Base-by-base conservation (phyloP, 2,797 vertebrate species). In the Pitangus sulphuratus region DNA sequence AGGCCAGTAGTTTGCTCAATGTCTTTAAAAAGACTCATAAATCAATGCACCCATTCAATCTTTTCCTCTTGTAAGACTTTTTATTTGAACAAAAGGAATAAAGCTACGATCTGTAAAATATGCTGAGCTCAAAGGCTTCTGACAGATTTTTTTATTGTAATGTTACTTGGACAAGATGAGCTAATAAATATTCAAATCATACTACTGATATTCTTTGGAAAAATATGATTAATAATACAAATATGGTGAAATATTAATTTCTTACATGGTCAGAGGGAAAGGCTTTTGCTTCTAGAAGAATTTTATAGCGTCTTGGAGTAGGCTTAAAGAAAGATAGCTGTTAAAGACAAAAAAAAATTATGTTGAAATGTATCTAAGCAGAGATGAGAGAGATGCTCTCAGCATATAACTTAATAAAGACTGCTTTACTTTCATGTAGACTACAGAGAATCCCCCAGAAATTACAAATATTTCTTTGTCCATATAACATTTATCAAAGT, bases 221-320 rank as follows among this genome's bases (percentile, higher is more conserved):
- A 96, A 95, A 97, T 91, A 95, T 71, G 30, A 97, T 69, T 97
- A 97, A 97, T 89, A 96, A 95, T 95, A 95, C 37, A 98, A 96
- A 97, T 90, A 96, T n/a, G 21, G 87, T 97, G 53, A 97, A 98
- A 96, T 97, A 95, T 95, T 95, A 92, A 95, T 96, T 83, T 85
- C 99, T 99, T 98, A 99, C 99, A 25, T 99, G 98, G 97, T 99
- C 99, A 69, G 99, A 99, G 21, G 99, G 99, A 96, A 99, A 99
- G 62, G 99, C 99, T 91, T 96, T 99, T 89, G 98, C 96, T 97
- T 99, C 99, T 42, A 99, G 98, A 45, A 99, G 98, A 97, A 99
- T 99, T 98, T 99, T 99, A 94, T 99, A 98, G 2, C 99, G 98
- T 65, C 96, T 96, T 39, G 98, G 78, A 7, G 99, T 99, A 48